Evolutionary conservation across 2,113 vertebrate species (phyloP).

Genomic region (Machaerirhynchus nigripectus): DNA sequence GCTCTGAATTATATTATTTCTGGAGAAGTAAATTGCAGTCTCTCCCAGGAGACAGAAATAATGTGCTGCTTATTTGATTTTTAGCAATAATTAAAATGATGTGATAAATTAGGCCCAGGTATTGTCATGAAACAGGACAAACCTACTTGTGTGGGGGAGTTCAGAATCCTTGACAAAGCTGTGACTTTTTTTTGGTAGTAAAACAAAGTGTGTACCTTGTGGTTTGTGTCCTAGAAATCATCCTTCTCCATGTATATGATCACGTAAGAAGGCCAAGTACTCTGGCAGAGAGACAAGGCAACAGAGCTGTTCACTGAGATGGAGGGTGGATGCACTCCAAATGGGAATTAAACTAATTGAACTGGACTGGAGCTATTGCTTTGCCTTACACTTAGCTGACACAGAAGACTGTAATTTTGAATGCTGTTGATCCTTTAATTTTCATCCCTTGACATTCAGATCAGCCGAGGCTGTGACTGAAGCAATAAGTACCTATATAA

Average conservation of each 20-base stretch:
- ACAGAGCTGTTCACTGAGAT: not conserved
- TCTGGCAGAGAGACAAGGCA: not conserved
- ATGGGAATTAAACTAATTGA: conserved; percentile 19
- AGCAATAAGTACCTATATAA: not conserved
- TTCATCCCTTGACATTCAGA: not conserved
- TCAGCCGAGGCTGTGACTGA: not conserved
- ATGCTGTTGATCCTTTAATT: not conserved
- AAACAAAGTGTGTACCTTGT: not conserved
- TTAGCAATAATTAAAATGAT: conserved; percentile 45
- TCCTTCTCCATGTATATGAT: not conserved
- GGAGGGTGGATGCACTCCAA: not conserved
- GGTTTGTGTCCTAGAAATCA: not conserved
- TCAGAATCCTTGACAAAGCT: not conserved
- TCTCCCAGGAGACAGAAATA: not conserved
- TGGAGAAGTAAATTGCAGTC: conserved; percentile 12
- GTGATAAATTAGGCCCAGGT: not conserved
- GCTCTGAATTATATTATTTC: conserved; percentile 36
- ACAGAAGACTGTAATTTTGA: not conserved
- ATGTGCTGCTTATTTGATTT: not conserved
- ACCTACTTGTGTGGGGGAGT: not conserved
- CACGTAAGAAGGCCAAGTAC: not conserved
- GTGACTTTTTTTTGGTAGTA: not conserved
- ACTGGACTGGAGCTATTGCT: not conserved
- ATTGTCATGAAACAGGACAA: not conserved
- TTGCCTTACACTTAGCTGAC: not conserved